These are phyloP conservation scores for Eupithecia insigniata DNA, from an alignment of 2,888 invertebrate genomes.

Conservation along the genomic window DNA sequence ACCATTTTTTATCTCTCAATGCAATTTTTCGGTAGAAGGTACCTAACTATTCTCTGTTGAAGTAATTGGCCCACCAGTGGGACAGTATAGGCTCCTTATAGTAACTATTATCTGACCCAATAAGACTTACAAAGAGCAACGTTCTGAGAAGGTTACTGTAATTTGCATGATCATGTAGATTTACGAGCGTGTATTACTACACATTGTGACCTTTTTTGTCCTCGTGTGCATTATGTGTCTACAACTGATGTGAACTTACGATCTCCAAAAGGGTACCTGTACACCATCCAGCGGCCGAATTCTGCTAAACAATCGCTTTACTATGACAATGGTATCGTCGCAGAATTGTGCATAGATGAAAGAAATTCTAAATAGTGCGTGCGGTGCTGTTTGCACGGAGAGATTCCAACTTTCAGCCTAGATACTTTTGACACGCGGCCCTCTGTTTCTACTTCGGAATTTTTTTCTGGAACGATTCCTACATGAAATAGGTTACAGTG, in stretches of 20 bases:
- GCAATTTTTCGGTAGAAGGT: not conserved
- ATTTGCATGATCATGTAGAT: constrained; percentile 17
- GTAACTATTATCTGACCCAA: not conserved
- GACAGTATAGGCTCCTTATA: not conserved
- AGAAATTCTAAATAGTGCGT: too few species aligned
- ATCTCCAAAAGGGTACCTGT: not conserved
- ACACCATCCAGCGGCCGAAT: not conserved
- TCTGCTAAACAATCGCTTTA: too few species aligned
- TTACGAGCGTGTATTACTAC: constrained; percentile 22
- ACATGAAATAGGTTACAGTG: not conserved
- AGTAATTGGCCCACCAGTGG: not conserved
- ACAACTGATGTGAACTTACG: constrained; percentile 23
- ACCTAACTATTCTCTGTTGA: not conserved
- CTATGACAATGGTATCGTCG: too few species aligned
- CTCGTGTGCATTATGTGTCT: constrained; percentile 8
- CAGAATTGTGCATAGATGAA: too few species aligned
- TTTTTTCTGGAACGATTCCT: too few species aligned
- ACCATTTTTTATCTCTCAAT: too few species aligned
- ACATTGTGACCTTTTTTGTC: constrained; percentile 27
- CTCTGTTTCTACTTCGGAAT: too few species aligned
- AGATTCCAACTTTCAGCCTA: too few species aligned
- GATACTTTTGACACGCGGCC: too few species aligned
- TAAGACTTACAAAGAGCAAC: constrained; percentile 2
- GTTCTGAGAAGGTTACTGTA: constrained; percentile 7
- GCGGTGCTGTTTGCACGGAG: too few species aligned